Evolutionary conservation across 2,797 vertebrate species (phyloP).

Genomic region (Aphelocoma californica): DNA sequence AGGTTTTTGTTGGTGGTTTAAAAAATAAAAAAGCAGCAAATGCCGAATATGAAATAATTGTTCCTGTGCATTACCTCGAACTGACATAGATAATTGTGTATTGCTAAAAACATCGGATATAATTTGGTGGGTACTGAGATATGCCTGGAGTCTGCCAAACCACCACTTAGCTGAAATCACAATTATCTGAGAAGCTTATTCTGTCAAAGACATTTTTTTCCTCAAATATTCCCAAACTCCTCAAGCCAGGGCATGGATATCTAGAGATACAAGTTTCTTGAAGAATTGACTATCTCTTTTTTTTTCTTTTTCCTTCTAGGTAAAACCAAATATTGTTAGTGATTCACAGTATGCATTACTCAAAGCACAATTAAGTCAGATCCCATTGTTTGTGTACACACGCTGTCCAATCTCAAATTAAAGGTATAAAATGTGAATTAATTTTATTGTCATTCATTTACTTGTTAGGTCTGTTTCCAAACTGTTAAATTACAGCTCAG

Average conservation of each 20-base stretch:
- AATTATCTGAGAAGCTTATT: not conserved
- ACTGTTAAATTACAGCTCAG: not conserved
- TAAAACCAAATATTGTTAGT: not conserved
- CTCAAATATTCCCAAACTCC: not conserved
- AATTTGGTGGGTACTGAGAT: not conserved
- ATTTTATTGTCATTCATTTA: not conserved
- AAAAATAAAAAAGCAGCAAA: not conserved
- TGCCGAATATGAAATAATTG: not conserved
- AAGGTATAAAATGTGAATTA: not conserved
- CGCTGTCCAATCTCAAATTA: not conserved
- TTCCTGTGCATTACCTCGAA: not conserved
- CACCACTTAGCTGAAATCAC: not conserved
- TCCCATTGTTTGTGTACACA: not conserved
- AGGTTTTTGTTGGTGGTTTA: not conserved
- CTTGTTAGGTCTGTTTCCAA: not conserved
- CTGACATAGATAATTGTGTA: not conserved
- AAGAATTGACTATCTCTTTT: not conserved
- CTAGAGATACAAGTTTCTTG: not conserved
- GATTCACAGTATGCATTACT: not conserved
- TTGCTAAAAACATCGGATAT: not conserved
- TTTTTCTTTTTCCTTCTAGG: not conserved
- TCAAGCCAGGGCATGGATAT: not conserved
- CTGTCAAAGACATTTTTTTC: not conserved
- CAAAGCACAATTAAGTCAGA: not conserved
- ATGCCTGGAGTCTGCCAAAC: not conserved